Percentiles rank a stretch among this genome's conserved stretches.
Conservation (phyloP, 2,113 vertebrate species). For the Lagenorhynchus albirostris region DNA sequence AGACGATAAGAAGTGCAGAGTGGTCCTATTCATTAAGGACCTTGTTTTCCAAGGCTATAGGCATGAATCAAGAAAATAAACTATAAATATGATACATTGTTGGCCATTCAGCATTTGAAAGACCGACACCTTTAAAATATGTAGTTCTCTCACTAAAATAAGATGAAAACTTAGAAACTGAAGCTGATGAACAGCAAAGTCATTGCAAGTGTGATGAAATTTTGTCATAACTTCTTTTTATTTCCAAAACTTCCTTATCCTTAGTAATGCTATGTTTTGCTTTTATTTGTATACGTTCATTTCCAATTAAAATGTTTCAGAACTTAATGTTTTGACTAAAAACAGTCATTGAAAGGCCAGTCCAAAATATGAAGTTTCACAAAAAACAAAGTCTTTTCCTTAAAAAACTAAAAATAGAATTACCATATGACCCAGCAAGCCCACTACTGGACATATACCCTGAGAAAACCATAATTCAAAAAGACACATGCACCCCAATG, state of each 20-base stretch:
- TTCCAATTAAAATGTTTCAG: not conserved
- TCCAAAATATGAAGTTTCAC: not conserved
- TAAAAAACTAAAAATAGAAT: too few relatives aligned
- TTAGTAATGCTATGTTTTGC: not conserved
- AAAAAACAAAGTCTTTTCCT: not conserved
- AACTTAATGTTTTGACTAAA: conserved; percentile 6
- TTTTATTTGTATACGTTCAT: not conserved
- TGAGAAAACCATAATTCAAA: too few relatives aligned
- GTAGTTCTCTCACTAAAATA: not conserved
- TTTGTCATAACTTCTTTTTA: not conserved
- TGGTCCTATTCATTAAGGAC: not conserved
- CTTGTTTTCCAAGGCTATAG: not conserved
- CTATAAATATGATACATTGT: not conserved
- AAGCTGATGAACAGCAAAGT: not conserved
- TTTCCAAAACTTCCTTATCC: not conserved
- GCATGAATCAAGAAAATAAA: not conserved
- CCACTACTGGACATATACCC: too few relatives aligned
- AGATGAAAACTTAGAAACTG: not conserved
- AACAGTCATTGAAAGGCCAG: not conserved
- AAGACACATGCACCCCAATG: too few relatives aligned
- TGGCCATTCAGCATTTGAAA: not conserved
- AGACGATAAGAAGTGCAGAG: not conserved
- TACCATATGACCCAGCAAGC: not conserved
- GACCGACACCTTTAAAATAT: not conserved
- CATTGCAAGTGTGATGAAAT: not conserved